Conservation (phyloP, 2,113 vertebrate species). For the Deroptyus accipitrinus region DNA sequence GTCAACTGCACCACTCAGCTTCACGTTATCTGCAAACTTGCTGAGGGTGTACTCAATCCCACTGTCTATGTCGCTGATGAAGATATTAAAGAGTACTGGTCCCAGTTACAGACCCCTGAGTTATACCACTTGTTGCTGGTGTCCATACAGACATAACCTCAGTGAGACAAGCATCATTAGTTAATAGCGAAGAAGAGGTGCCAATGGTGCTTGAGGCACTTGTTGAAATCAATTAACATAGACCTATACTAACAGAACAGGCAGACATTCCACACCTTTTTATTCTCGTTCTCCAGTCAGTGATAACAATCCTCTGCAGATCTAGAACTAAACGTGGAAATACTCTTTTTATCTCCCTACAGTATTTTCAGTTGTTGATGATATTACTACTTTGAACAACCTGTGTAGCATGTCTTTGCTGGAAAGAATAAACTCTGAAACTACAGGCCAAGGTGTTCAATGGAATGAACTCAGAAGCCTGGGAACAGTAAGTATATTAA, state of each 20-base stretch:
- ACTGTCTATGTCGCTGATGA: neutral
- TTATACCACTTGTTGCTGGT: neutral
- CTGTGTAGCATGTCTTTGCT: neutral
- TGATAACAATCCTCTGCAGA: neutral
- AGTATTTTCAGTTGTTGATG: neutral
- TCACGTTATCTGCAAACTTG: neutral
- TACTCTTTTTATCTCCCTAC: neutral
- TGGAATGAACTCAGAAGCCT: neutral
- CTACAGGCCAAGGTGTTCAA: neutral
- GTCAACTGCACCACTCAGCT: neutral
- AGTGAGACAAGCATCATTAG: constrained; percentile 16
- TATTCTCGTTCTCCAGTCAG: neutral
- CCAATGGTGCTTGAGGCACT: constrained; percentile 24
- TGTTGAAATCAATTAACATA: constrained; percentile 4
- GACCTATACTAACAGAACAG: neutral
- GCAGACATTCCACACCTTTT: neutral
- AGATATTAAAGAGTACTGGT: neutral
- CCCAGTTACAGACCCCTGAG: neutral
- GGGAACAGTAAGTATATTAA: neutral
- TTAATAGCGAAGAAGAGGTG: constrained; percentile 1
- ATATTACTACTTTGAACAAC: neutral
- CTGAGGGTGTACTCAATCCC: no score
- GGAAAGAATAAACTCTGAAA: neutral
- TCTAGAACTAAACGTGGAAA: neutral
- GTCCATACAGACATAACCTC: neutral